phyloP scores from a whole-genome alignment of 2,888 invertebrate genomes.

The Polylopha cassiicola region DNA sequence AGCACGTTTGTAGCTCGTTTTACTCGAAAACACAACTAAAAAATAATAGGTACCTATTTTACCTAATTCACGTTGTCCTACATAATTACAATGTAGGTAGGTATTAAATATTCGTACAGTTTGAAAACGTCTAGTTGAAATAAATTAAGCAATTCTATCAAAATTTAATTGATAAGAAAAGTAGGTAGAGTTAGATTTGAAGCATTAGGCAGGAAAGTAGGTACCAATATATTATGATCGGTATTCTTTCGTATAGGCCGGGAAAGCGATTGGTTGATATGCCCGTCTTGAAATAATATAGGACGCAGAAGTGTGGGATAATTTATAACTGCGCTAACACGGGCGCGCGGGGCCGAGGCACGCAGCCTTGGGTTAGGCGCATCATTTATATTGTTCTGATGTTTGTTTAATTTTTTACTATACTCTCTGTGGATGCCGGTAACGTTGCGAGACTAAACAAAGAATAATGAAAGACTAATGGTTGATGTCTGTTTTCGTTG shows the following conservation, averaged over 20 bases:
- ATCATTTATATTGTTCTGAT: conserved; percentile 74
- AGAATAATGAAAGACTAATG: conserved; percentile 71
- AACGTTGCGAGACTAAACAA: conserved; percentile 63
- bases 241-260: conserved; percentile 54
- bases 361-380: conserved; percentile 64
- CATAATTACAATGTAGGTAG: too few relatives aligned
- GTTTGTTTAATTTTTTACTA: conserved; percentile 69
- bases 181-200: too few relatives aligned
- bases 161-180: too few relatives aligned
- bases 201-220: conserved; percentile 43
- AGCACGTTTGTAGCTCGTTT: too few relatives aligned
- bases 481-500: conserved; percentile 62
- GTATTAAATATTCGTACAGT: too few relatives aligned
- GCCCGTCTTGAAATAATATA: conserved; percentile 66
- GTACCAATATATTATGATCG: conserved; percentile 66
- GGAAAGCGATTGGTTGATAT: conserved; percentile 62
- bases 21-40: too few relatives aligned
- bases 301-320: conserved; percentile 65
- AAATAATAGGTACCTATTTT: too few relatives aligned
- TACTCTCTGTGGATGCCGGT: conserved; percentile 57
- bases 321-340: conserved; percentile 66
- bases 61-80: too few relatives aligned
- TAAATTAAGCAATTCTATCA: too few relatives aligned
- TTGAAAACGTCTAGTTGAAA: too few relatives aligned
- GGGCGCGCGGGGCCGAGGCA: conserved; percentile 49